Conservation (phyloP, 92 coral and sea anemone genomes). For the Pocillopora meandrina region DNA sequence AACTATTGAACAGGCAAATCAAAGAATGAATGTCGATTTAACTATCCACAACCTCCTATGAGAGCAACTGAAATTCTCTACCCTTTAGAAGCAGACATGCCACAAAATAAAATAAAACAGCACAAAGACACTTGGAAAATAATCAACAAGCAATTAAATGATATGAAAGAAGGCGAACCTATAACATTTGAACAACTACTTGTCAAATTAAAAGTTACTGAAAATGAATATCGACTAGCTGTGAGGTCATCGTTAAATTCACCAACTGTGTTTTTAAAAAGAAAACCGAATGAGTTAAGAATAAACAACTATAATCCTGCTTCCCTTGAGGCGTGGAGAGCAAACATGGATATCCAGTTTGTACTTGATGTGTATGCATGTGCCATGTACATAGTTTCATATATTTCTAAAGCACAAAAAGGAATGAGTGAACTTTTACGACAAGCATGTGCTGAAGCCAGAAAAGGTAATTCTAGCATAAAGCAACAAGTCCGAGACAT, state of each 20-base stretch:
- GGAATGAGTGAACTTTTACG: too few species aligned
- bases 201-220: slow-evolving; percentile 35
- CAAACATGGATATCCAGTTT: slow-evolving; percentile 73
- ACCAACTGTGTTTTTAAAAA: slow-evolving; percentile 58
- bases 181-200: slow-evolving; percentile 64
- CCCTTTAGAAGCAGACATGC: slow-evolving; percentile 55
- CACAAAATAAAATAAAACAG: slow-evolving; percentile 29
- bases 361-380: slow-evolving; percentile 72
- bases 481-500: too few species aligned
- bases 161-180: slow-evolving; percentile 46
- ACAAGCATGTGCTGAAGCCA: too few species aligned
- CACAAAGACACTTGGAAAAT: slow-evolving; percentile 58
- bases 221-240: slow-evolving; percentile 57
- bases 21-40: too few species aligned
- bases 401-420: background rate
- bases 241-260: slow-evolving; percentile 52
- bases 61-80: slow-evolving; percentile 57
- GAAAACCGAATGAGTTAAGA: slow-evolving; percentile 67
- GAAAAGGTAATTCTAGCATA: too few species aligned
- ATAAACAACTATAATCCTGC: slow-evolving; percentile 23
- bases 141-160: slow-evolving; percentile 36
- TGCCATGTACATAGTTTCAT: slow-evolving; percentile 60
- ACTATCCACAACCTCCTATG: slow-evolving; percentile 49
- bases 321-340: slow-evolving; percentile 66
- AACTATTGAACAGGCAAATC: slow-evolving; percentile 50